phyloP scores from a whole-genome alignment of 2,797 vertebrate genomes.

The Dendrocincla fuliginosa region DNA sequence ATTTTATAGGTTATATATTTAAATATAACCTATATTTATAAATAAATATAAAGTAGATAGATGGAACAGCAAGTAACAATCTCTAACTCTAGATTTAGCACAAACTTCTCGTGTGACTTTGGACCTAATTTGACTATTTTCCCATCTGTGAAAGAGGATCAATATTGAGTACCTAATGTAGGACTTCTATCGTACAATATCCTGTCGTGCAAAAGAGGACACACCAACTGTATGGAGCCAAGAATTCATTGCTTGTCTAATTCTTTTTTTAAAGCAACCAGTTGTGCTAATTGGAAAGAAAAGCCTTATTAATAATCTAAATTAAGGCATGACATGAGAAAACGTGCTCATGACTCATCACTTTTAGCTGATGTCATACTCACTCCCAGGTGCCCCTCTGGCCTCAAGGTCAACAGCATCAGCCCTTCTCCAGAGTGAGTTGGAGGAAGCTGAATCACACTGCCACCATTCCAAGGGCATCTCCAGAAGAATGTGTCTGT shows the following conservation, averaged over 20 bases:
- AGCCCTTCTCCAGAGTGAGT: neutral
- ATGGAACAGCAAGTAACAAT: neutral
- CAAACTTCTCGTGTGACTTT: neutral
- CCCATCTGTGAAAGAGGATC: neutral
- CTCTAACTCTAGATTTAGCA: neutral
- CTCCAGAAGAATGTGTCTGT: accelerated
- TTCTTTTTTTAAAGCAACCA: neutral
- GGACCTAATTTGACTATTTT: neutral
- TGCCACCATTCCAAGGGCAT: accelerated
- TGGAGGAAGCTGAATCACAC: neutral
- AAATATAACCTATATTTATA: neutral
- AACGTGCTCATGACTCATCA: neutral
- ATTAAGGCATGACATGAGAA: neutral
- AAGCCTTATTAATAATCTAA: neutral
- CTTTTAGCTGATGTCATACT: neutral
- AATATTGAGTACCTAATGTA: accelerated
- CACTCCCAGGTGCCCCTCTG: neutral
- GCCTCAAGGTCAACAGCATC: accelerated
- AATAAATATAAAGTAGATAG: neutral
- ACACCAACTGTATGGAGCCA: neutral
- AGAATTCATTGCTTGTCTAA: neutral
- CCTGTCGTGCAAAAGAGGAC: neutral
- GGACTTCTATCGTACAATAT: accelerated
- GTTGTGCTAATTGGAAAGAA: neutral
- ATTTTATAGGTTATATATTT: neutral